Evolutionary conservation across 2,888 invertebrate species (phyloP), one percentile per base, ranked within the genome.

Genomic region (Bembecia ichneumoniformis): DNA sequence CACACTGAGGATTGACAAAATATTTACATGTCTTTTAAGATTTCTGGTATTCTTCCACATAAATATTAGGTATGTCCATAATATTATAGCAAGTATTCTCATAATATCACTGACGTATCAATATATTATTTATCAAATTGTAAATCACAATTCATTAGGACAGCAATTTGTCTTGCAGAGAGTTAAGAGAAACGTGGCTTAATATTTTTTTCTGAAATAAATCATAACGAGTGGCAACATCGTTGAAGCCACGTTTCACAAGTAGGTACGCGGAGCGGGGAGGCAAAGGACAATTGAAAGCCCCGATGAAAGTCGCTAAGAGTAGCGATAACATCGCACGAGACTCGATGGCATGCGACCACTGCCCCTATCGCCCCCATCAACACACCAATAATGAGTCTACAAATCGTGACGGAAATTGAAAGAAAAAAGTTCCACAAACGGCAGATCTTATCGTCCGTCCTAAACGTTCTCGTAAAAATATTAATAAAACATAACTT

Each of bases 401-500:
- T 74, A 86, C 86, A 87, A 86, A 87, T 87, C 87, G 84, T 83
- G 82, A 84, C 84, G 86, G 83, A 87, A 83, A 86, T 84, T 78
- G 82, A 86, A 86, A 84, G 83, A 87, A 83, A 87, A 83, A 87
- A 86, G 81, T 82, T 82, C 82, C 81, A 28, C 82, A 76, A 82
- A 71, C 74, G 75, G 65, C 77, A 77, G 86, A 87, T 87, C 84
- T 82, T 86, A 87, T 86, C 86, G 71, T 51, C 62, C 68, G 60
- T 69, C 75, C 83, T 87, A 87, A 87, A 86, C 82, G 84, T 70
- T 87, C 86, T 84, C 84, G 84, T 87, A 87, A 87, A 84, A 87
- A 87, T 87, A 87, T 87, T 87, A 87, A 87, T 87, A 87, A 87
- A 87, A 87, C 81, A 84, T 83, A 84, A 86, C 83, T 84, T 87